Evolutionary conservation across 2,113 vertebrate species (phyloP).

Genomic region (Scortum barcoo): DNA sequence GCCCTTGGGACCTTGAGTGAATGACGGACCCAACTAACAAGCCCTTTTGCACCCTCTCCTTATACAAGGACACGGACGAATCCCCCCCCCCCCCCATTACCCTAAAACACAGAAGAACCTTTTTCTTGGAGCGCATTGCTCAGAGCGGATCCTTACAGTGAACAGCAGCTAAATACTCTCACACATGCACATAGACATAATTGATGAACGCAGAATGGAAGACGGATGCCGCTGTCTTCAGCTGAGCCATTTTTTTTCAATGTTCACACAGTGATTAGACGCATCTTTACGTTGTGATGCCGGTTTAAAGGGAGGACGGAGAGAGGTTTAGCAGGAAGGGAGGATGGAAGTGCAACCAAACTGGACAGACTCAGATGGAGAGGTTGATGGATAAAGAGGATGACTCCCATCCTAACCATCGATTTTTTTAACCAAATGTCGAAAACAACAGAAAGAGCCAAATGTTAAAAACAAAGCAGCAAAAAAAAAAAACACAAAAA

Average conservation of each 20-base stretch:
- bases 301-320: constrained; percentile 31
- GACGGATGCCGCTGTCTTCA: constrained; percentile 71
- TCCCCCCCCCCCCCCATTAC: too few species aligned
- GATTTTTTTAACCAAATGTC: constrained; percentile 58
- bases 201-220: constrained; percentile 59
- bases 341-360: constrained; percentile 27
- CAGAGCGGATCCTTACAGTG: constrained; percentile 53
- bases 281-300: constrained; percentile 37
- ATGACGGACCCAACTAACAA: constrained; percentile 74
- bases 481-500: constrained; percentile 24
- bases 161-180: constrained; percentile 53
- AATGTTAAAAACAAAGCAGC: constrained; percentile 53
- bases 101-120: constrained; percentile 69
- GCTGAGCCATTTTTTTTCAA: constrained; percentile 73
- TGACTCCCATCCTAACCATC: constrained; percentile 17
- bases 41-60: constrained; percentile 64
- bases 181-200: constrained; percentile 52
- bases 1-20: constrained; percentile 88
- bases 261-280: constrained; percentile 53
- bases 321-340: constrained; percentile 36
- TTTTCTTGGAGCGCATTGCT: constrained; percentile 66
- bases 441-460: constrained; percentile 49
- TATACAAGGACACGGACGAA: constrained; percentile 75
- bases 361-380: constrained; percentile 32
- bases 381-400: constrained; percentile 34